Percentiles rank a stretch among this genome's conserved stretches.
Evolutionary conservation across 2,888 invertebrate species (phyloP).

Genomic region (Xestoiulus laeticollis): DNA sequence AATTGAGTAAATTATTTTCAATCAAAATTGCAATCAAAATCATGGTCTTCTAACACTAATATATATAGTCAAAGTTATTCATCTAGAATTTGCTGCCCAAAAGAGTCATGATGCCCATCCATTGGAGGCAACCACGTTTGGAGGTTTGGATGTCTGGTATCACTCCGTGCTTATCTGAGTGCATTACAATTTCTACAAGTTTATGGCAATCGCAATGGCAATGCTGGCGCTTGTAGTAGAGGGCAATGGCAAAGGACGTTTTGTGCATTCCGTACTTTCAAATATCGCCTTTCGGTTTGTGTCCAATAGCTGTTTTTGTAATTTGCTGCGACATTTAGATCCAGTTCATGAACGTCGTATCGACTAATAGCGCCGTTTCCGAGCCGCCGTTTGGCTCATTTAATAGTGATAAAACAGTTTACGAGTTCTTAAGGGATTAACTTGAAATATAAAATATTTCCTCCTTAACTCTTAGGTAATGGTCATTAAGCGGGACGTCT

Average conservation of each 20-base stretch:
- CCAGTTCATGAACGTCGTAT: not conserved
- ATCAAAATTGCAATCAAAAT: no score
- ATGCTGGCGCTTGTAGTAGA: not conserved
- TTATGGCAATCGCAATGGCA: not conserved
- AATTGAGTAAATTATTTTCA: not conserved
- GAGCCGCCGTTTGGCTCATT: not conserved
- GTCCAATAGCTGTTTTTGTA: conserved; percentile 15
- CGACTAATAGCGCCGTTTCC: not conserved
- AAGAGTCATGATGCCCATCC: not conserved
- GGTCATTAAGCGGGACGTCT: not conserved
- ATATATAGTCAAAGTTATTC: no score
- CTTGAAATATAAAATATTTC: not conserved
- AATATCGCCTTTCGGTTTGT: not conserved
- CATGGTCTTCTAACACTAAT: no score
- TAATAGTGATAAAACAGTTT: conserved; percentile 11
- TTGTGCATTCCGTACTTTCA: not conserved
- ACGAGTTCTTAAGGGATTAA: conserved; percentile 17
- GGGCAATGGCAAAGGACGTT: not conserved
- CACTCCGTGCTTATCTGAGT: not conserved
- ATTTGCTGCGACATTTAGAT: conserved; percentile 23
- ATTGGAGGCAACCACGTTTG: not conserved
- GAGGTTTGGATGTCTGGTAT: not conserved
- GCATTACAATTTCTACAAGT: conserved; percentile 20
- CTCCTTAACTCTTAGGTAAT: not conserved
- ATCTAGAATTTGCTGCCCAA: no score